Conservation (phyloP, 2,888 invertebrate genomes). For the Ypsolopha sequella region DNA sequence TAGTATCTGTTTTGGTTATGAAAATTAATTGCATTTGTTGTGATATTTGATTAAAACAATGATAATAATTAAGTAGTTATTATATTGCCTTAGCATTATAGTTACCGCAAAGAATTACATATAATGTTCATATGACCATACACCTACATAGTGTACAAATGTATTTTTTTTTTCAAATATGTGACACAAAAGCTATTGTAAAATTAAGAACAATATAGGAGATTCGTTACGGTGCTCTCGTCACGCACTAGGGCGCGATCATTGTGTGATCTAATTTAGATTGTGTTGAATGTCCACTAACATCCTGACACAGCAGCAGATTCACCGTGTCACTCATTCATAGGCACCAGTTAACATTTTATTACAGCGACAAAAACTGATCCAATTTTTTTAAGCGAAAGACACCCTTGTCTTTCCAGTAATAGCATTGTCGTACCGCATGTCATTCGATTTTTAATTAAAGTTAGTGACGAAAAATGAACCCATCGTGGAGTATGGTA, state of each 20-base stretch:
- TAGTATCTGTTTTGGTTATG: background rate
- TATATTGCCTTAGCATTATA: too few relatives aligned
- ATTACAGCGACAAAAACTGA: background rate
- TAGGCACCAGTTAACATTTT: background rate
- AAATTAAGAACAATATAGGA: constrained; percentile 52
- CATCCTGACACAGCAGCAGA: constrained; percentile 24
- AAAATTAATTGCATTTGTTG: background rate
- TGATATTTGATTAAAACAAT: background rate
- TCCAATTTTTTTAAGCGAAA: too few relatives aligned
- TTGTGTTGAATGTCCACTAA: constrained; percentile 38
- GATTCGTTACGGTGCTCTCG: constrained; percentile 43
- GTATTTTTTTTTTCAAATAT: constrained; percentile 8
- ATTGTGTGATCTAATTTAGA: constrained; percentile 51
- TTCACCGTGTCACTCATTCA: constrained; percentile 13
- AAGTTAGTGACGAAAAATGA: background rate
- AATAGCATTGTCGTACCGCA: background rate
- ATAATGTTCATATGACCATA: background rate
- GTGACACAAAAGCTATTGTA: constrained; percentile 22
- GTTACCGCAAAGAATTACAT: too few relatives aligned
- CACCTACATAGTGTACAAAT: constrained; percentile 3
- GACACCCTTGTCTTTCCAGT: too few relatives aligned
- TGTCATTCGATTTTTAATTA: background rate
- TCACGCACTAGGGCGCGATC: constrained; percentile 53
- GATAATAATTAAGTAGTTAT: too few relatives aligned
- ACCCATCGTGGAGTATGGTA: background rate